A percentile compares a stretch with the other conserved stretches of the same genome.
Conservation (phyloP, 2,888 invertebrate genomes). For the Pseudococcus jackbeardsleyi region DNA sequence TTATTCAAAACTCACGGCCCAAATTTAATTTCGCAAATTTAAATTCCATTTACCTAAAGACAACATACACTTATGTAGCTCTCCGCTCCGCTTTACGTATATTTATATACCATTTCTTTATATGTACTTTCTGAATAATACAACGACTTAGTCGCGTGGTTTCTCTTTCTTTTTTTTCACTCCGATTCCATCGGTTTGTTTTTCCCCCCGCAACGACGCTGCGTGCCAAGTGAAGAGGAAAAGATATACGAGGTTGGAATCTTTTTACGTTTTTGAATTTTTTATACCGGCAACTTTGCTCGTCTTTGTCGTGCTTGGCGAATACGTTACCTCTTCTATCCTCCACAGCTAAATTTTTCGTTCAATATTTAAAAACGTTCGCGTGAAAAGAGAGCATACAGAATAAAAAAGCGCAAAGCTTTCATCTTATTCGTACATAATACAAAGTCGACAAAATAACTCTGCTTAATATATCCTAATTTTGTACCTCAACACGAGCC, state of each 20-base stretch:
- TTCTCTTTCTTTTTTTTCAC: neutral
- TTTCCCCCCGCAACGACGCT: neutral
- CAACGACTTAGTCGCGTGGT: neutral
- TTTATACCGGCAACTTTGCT: neutral
- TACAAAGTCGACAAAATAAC: neutral
- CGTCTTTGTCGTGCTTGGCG: neutral
- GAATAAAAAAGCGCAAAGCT: neutral
- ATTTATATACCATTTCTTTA: neutral
- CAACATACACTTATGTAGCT: neutral
- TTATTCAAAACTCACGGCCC: constrained; percentile 7
- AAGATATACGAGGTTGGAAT: neutral
- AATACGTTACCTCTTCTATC: neutral
- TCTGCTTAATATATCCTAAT: neutral
- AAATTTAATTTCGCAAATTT: constrained; percentile 41
- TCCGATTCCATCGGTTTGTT: neutral
- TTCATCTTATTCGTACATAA: constrained; percentile 1
- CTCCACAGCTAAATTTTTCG: neutral
- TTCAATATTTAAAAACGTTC: neutral
- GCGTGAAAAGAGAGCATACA: neutral
- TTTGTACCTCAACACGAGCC: neutral
- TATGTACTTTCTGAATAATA: neutral
- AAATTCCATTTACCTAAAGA: constrained; percentile 32
- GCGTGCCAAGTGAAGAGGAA: neutral
- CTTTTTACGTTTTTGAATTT: constrained; percentile 26
- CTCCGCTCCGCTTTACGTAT: neutral